phyloP scores from a whole-genome alignment of 2,888 invertebrate species.

The Pollenia griseotomentosa region DNA sequence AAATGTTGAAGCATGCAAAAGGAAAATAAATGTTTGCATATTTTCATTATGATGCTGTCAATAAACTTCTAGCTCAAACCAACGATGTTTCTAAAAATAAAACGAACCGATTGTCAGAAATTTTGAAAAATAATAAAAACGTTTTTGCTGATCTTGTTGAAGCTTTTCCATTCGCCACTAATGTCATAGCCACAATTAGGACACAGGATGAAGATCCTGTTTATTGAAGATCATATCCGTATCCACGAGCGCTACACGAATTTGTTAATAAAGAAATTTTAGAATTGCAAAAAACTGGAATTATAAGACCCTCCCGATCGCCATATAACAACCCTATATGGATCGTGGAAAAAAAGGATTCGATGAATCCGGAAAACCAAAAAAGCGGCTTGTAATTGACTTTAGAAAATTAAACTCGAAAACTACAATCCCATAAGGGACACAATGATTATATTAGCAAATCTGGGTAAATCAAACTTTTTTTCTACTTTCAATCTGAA shows the following conservation, averaged over 20 bases:
- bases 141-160: no score
- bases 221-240: slow-evolving; percentile 38
- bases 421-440: no score
- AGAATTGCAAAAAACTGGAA: slow-evolving; percentile 27
- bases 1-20: not conserved
- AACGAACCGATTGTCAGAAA: slow-evolving; percentile 1
- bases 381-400: no score
- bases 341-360: no score
- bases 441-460: no score
- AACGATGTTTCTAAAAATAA: slow-evolving; percentile 20
- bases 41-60: slow-evolving; percentile 11
- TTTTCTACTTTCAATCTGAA: no score
- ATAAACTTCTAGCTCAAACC: slow-evolving; percentile 14
- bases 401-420: no score
- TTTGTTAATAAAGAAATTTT: slow-evolving; percentile 44
- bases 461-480: no score
- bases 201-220: slow-evolving; percentile 54
- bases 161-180: slow-evolving; percentile 74
- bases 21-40: slow-evolving; percentile 30
- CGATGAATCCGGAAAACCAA: no score
- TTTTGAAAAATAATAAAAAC: slow-evolving; percentile 35
- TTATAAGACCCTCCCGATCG: no score
- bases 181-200: slow-evolving; percentile 47
- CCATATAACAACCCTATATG: no score
- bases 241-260: slow-evolving; percentile 29